These are phyloP conservation scores for Diorhabda elongata DNA, from an alignment of 1,140 invertebrate species.

Conservation along the genomic window DNA sequence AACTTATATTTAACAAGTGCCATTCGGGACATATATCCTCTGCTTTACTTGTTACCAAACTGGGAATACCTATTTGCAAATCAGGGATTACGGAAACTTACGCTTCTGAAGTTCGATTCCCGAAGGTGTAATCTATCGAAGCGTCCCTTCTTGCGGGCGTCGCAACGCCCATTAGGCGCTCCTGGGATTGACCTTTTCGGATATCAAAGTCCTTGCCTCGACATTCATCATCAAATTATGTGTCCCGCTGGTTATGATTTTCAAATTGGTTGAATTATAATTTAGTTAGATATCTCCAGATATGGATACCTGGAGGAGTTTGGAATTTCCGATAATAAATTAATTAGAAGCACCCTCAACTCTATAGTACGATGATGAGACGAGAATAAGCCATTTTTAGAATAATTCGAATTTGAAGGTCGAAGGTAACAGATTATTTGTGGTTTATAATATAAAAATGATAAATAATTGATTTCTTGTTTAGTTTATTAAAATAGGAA, in stretches of 20 bases:
- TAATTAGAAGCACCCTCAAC: neutral
- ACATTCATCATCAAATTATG: constrained; percentile 40
- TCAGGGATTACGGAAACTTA: constrained; percentile 39
- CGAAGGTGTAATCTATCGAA: constrained; percentile 43
- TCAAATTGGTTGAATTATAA: constrained; percentile 14
- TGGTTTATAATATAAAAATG: no score
- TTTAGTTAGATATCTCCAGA: constrained; percentile 9
- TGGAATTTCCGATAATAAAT: constrained; percentile 2
- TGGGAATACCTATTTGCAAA: constrained; percentile 40
- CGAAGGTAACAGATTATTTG: no score
- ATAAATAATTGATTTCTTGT: no score
- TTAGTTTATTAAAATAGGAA: no score
- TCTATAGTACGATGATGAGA: constrained; percentile 2
- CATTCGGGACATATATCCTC: constrained; percentile 10
- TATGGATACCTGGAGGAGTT: neutral
- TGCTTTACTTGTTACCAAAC: constrained; percentile 17
- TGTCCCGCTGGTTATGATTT: constrained; percentile 10
- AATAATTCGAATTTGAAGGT: neutral
- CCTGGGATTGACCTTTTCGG: constrained; percentile 32
- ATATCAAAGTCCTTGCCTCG: constrained; percentile 24
- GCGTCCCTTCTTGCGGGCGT: constrained; percentile 31
- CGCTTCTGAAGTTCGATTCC: constrained; percentile 39
- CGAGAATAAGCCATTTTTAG: constrained; percentile 2
- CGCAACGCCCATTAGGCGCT: constrained; percentile 34
- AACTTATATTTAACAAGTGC: constrained; percentile 15